Conservation (phyloP, 1,140 invertebrate genomes). For the Euschistus heros region DNA sequence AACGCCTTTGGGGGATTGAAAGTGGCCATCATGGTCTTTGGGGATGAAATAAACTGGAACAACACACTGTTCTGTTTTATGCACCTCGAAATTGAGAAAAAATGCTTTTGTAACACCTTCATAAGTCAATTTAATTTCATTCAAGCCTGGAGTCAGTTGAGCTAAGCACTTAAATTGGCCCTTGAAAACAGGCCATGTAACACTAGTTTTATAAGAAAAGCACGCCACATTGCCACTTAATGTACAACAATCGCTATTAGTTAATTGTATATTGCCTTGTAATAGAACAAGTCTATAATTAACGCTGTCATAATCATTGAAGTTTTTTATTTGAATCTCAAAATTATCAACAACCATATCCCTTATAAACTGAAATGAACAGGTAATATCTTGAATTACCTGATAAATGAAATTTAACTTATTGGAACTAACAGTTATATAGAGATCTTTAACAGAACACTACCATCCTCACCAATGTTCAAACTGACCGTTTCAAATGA, state of each 20-base stretch:
- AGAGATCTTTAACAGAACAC: no score
- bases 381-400: no score
- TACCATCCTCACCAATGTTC: no score
- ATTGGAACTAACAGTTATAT: no score
- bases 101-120: slow-evolving; percentile 3
- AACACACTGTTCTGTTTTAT: slow-evolving; percentile 34
- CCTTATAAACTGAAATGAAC: no score
- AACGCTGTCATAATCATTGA: slow-evolving; percentile 23
- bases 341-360: no score
- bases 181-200: slow-evolving; percentile 22
- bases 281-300: slow-evolving; percentile 25
- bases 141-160: slow-evolving; percentile 26
- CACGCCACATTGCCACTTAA: neutral
- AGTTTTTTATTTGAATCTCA: slow-evolving; percentile 8
- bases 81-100: slow-evolving; percentile 24
- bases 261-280: slow-evolving; percentile 17
- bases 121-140: slow-evolving; percentile 26
- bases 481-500: no score
- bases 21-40: slow-evolving; percentile 61
- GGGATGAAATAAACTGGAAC: slow-evolving; percentile 65
- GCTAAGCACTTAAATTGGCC: slow-evolving; percentile 28
- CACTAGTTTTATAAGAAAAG: neutral
- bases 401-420: no score
- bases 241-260: neutral
- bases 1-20: slow-evolving; percentile 60